Base-by-base conservation (phyloP, 1,140 invertebrate species). In the Chlorops oryzae region DNA sequence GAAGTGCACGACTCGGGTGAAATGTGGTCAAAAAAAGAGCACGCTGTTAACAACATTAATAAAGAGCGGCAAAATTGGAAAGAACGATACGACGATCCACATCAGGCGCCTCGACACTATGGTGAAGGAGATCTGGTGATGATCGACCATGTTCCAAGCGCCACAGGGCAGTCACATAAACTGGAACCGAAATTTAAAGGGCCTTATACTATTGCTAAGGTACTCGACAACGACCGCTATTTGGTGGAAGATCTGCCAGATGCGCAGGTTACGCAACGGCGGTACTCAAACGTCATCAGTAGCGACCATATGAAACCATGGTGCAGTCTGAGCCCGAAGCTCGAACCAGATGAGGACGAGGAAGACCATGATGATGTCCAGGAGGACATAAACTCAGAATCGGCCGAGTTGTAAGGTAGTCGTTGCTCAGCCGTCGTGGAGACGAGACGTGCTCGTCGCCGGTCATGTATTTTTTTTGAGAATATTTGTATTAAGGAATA, bases 221-320 rank as follows among this genome's bases (percentile, higher is more conserved):
- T 45, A 5, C 10, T 45, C 5, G 24, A 44, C 5, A 25, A 52
- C 25, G 44, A 52, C 44, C 49, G 54, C 5, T 55, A 55, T 46
- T 15, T 55, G 7, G 43, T 52, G 3, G 15, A 41, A 24, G 51
- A 56, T 20, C 13, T 56, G 9, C 44, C 44, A 9, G 50, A 49
- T 27, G 37, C 23, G 1, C 17, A 37, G 17, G 12, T 45, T 18
- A 56, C 49, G 2, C 23, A 20, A 24, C 28, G 35, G 10, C 5
- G 18, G 32, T 45, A n/a, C 43, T 15, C 6, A 10, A 27, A 25
- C 15, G 22, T 45, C 5, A 10, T 27, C 4, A 13, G 49, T 5
- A 48, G 35, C 24, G 53, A 55, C 35, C 21, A 47, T 32, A 55
- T 55, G 49, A 55, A 55, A 32, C 28, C 38, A 27, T 55, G 53